These are phyloP conservation scores for Luperina nickerlii DNA, from an alignment of 2,888 invertebrate genomes.

Conservation along the genomic window DNA sequence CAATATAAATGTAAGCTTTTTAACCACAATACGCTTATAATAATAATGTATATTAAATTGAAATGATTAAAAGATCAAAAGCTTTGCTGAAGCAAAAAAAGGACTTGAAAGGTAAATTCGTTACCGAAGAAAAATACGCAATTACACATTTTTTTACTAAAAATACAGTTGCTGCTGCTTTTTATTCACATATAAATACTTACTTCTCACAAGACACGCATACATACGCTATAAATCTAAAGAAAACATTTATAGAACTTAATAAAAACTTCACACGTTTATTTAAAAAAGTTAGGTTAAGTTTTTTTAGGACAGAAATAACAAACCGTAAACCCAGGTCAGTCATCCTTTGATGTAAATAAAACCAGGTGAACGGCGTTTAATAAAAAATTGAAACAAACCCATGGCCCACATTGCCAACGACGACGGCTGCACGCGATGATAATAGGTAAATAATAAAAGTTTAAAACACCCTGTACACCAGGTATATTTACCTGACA, in stretches of 20 bases:
- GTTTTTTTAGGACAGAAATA: slow-evolving; percentile 38
- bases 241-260: slow-evolving; percentile 34
- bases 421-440: slow-evolving; percentile 63
- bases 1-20: not conserved
- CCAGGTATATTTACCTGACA: too few species aligned
- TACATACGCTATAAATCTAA: slow-evolving; percentile 26
- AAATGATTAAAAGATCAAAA: not conserved
- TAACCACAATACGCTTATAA: not conserved
- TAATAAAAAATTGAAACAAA: slow-evolving; percentile 53
- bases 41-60: too few species aligned
- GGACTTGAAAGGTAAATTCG: not conserved
- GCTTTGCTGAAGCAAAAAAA: not conserved
- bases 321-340: slow-evolving; percentile 43
- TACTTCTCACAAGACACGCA: slow-evolving; percentile 13
- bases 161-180: not conserved
- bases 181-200: slow-evolving; percentile 19
- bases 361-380: slow-evolving; percentile 28
- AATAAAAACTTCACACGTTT: slow-evolving; percentile 22
- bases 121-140: not conserved
- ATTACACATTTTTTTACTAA: not conserved
- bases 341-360: slow-evolving; percentile 49
- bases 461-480: slow-evolving; percentile 62
- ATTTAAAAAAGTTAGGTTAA: slow-evolving; percentile 28
- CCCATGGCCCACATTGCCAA: slow-evolving; percentile 68
- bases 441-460: slow-evolving; percentile 65